Evolutionary conservation across 2,888 invertebrate species (phyloP), one percentile per base, ranked within the genome.

Genomic region (Drosophila fulvimacula): DNA sequence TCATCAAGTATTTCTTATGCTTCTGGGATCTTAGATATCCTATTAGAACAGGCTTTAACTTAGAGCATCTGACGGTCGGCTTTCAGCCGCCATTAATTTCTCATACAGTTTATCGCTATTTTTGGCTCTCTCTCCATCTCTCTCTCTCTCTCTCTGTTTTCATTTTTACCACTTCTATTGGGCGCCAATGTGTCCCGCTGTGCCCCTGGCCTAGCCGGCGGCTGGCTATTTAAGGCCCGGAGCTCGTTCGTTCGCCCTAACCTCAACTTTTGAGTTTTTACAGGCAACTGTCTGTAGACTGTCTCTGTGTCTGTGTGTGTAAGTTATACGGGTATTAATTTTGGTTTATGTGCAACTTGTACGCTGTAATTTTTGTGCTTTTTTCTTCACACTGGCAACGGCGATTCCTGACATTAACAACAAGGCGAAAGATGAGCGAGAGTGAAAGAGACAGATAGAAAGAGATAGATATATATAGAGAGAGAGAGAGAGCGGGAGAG

Each of bases 341-440:
- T 87, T 87, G 85, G 77, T 87, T 83, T 83, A 83, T 83, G 79
- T 81, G 79, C 85, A 87, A 79, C 85, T 87, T 76, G 79, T 74
- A 79, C 72, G 73, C 73, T 79, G 79, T 74, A 79, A 70, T 76
- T 87, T 82, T 61, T 65, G 61, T 44, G 75, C 56, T 67, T 80
- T 81, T 76, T 77, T 79, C 62, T 69, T 74, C 69, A 59, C 80
- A 68, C 79, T 64, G 78, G 38, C 61, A 76, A 59, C 41, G 57
- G 48, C 69, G 68, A 73, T 56, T 73, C 24, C 68, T 55, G 72
- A 55, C 61, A 61, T 61, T 66, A 66, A 58, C 73, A 68, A 59
- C 51, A 55, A 42, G 49, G 53, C 9, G 57, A 15, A 42, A 41
- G 42, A 55, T 52, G 53, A 55, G 11, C 11, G 17, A 38, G 34